phyloP scores from a whole-genome alignment of 1,140 invertebrate genomes.

The Solenopsis invicta region DNA sequence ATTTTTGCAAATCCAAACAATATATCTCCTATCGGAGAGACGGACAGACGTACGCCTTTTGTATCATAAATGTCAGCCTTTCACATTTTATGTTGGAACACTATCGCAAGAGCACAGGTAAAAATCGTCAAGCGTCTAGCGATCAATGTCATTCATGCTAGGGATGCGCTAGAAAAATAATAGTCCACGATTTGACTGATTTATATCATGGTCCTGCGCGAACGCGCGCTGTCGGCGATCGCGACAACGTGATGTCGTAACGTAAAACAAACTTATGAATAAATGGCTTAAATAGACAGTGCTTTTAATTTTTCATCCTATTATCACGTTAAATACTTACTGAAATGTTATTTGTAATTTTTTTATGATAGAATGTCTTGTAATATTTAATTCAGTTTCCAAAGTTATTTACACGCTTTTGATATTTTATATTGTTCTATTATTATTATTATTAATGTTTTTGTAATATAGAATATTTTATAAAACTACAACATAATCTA shows the following conservation, averaged over 20 bases:
- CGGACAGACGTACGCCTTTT: conserved; percentile 5
- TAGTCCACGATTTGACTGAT: conserved; percentile 51
- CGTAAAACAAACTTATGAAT: background rate
- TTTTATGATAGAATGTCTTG: background rate
- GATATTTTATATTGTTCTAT: background rate
- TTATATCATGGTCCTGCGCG: conserved; percentile 32
- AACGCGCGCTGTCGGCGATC: conserved; percentile 26
- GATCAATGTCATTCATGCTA: conserved; percentile 47
- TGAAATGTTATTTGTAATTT: background rate
- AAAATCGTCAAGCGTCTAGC: conserved; percentile 39
- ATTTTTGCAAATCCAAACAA: conserved; percentile 23
- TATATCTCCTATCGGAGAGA: background rate
- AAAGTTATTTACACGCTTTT: background rate
- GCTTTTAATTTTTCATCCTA: background rate
- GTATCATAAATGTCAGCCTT: conserved; percentile 38
- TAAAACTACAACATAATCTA: background rate
- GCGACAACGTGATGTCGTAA: conserved; percentile 20
- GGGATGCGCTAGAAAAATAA: conserved; percentile 50
- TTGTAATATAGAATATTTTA: background rate
- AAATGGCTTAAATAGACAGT: background rate
- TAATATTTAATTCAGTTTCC: background rate
- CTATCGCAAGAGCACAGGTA: conserved; percentile 27
- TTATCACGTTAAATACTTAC: background rate
- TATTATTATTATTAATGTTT: conserved; percentile 7
- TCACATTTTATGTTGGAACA: conserved; percentile 7